phyloP scores from a whole-genome alignment of 2,113 vertebrate species.

The Caretta caretta region DNA sequence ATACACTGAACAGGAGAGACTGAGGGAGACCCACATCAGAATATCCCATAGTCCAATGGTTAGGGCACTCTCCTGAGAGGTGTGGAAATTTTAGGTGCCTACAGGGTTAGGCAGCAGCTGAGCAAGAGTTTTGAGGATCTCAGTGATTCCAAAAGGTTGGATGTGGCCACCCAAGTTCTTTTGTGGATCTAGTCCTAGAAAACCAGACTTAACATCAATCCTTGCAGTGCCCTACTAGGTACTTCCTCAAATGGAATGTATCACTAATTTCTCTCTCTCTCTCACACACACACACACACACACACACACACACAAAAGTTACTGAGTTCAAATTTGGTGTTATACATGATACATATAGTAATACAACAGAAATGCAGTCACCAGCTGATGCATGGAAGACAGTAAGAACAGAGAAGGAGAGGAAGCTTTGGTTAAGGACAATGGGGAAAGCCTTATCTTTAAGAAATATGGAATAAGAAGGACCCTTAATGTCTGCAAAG shows the following conservation, averaged over 20 bases:
- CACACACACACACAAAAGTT: background rate
- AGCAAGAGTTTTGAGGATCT: background rate
- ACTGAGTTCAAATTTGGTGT: background rate
- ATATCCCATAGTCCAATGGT: background rate
- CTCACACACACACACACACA: background rate
- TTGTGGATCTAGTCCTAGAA: background rate
- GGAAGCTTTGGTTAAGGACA: background rate
- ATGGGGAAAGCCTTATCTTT: background rate
- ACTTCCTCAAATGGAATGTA: background rate
- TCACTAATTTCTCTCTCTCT: too few species aligned
- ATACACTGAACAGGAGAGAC: background rate
- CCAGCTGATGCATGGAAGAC: background rate
- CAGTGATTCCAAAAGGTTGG: background rate
- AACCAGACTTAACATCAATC: background rate
- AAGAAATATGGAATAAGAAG: background rate
- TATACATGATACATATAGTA: background rate
- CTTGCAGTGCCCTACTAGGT: background rate
- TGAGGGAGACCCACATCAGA: background rate
- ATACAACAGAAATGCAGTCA: background rate
- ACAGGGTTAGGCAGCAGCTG: background rate
- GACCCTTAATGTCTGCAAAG: background rate
- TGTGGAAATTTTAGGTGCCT: background rate
- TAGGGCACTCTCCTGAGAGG: background rate
- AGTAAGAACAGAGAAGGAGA: background rate
- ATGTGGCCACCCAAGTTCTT: background rate